A percentile compares a stretch with the other conserved stretches of the same genome.
Conservation (phyloP, 1,140 invertebrate species). For the Drusus annulatus region DNA sequence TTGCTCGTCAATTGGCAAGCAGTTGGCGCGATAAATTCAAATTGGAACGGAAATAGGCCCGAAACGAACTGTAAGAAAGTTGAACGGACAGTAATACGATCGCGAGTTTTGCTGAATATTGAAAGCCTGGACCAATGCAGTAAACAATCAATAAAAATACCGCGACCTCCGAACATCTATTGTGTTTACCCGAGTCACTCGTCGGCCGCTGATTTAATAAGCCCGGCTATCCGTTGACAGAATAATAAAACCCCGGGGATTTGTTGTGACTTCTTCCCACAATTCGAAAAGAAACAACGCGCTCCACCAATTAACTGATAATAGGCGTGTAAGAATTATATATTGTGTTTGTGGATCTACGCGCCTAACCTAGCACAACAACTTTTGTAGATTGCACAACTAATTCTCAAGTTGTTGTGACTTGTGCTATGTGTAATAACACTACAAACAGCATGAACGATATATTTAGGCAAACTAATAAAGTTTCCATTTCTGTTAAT, state of each 20-base stretch:
- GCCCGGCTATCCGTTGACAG: background rate
- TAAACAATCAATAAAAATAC: slow-evolving; percentile 41
- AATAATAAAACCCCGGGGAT: slow-evolving; percentile 15
- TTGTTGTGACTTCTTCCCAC: background rate
- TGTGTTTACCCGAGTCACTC: background rate
- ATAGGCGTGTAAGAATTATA: background rate
- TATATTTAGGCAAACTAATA: too few species aligned
- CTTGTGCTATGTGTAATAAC: too few species aligned
- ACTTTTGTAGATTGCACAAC: too few species aligned
- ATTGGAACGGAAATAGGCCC: slow-evolving; percentile 19
- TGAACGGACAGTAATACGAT: slow-evolving; percentile 17
- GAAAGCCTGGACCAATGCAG: background rate
- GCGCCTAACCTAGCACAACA: background rate
- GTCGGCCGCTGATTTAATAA: background rate
- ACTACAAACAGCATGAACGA: too few species aligned
- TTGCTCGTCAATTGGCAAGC: background rate
- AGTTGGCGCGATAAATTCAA: slow-evolving; percentile 8
- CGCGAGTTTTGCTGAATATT: background rate
- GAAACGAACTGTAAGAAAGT: slow-evolving; percentile 2
- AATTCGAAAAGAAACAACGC: background rate
- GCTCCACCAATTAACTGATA: background rate
- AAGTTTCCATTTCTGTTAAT: too few species aligned
- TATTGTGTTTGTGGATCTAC: background rate
- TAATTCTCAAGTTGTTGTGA: too few species aligned
- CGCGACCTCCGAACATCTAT: background rate